Conservation (phyloP, 1,140 invertebrate species). For the Aphaenogaster floridana region DNA sequence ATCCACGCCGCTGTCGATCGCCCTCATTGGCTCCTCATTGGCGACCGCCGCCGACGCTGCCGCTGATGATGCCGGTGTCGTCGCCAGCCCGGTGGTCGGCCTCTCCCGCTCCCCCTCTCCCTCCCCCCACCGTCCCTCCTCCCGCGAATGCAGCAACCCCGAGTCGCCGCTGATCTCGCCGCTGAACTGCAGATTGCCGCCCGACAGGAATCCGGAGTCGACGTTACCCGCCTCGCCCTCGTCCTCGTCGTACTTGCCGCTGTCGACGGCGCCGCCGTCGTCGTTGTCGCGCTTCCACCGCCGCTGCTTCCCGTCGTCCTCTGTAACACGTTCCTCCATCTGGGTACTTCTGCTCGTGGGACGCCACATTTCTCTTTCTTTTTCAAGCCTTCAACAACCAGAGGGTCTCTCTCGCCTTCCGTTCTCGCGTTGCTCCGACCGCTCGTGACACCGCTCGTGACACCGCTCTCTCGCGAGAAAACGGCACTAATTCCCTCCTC, state of each 20-base stretch:
- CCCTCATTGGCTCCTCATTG: constrained; percentile 82
- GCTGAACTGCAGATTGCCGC: constrained; percentile 85
- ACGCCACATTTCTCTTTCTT: constrained; percentile 74
- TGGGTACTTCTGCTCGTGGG: constrained; percentile 65
- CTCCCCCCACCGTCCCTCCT: background rate
- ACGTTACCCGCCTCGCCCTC: constrained; percentile 64
- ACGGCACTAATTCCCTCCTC: background rate
- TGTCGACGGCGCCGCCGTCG: background rate
- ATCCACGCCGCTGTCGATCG: constrained; percentile 86
- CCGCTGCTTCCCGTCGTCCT: constrained; percentile 37
- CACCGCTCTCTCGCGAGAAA: background rate
- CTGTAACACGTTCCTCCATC: constrained; percentile 74
- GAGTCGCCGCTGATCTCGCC: constrained; percentile 74
- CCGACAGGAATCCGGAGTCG: constrained; percentile 88
- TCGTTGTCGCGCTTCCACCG: background rate
- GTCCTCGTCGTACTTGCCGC: constrained; percentile 40
- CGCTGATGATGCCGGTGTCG: background rate
- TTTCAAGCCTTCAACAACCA: background rate
- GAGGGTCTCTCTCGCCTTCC: background rate
- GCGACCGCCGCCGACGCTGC: constrained; percentile 7
- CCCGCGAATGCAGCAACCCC: constrained; percentile 43
- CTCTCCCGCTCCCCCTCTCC: background rate
- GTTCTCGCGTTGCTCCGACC: too few species aligned
- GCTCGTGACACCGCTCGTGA: too few species aligned
- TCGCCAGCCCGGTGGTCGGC: background rate